Evolutionary conservation across 2,888 invertebrate species (phyloP).

Genomic region (Thalpophila matura): DNA sequence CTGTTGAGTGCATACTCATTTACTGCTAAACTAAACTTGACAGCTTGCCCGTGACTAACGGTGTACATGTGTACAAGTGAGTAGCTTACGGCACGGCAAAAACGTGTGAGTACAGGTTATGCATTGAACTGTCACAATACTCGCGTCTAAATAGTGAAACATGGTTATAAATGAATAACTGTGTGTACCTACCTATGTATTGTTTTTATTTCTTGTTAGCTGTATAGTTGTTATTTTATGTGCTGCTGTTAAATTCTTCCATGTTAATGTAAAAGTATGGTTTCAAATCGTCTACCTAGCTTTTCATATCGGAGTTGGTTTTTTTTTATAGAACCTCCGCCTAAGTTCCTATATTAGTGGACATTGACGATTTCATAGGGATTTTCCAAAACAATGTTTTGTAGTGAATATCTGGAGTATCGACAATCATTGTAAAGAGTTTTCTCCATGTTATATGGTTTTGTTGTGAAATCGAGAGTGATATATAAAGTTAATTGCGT

Average conservation of each 20-base stretch:
- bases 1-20: neutral
- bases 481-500: too few species aligned
- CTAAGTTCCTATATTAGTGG: too few species aligned
- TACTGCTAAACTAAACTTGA: slow-evolving; percentile 47
- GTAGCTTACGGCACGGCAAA: slow-evolving; percentile 14
- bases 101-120: slow-evolving; percentile 35
- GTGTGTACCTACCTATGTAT: slow-evolving; percentile 24
- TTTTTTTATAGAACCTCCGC: too few species aligned
- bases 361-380: too few species aligned
- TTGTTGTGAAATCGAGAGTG: too few species aligned
- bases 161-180: slow-evolving; percentile 22
- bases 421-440: too few species aligned
- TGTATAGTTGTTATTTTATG: slow-evolving; percentile 4
- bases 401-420: too few species aligned
- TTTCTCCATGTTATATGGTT: too few species aligned
- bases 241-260: slow-evolving; percentile 10
- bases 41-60: slow-evolving; percentile 34
- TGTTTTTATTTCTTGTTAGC: slow-evolving; percentile 22
- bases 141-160: slow-evolving; percentile 24
- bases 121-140: slow-evolving; percentile 34
- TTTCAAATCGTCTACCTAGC: neutral
- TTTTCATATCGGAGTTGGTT: neutral
- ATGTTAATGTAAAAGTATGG: slow-evolving; percentile 9
- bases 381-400: too few species aligned
- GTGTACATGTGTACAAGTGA: slow-evolving; percentile 18